Evolutionary conservation across 2,888 invertebrate species (phyloP).

Genomic region (Onthophagus sagittarius): DNA sequence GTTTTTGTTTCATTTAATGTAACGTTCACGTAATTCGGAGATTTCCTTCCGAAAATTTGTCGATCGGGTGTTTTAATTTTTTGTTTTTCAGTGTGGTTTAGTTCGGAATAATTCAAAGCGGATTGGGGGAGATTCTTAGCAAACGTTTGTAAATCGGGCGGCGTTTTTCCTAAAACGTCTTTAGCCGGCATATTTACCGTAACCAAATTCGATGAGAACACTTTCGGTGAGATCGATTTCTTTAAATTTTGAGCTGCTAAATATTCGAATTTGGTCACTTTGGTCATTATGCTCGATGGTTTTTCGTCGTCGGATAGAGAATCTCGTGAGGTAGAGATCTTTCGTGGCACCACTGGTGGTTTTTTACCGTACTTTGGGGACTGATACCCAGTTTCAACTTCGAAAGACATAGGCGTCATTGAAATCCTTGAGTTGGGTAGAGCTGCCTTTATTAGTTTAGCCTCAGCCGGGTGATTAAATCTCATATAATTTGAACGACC

Average conservation of each 20-base stretch:
- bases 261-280: slow-evolving; percentile 77
- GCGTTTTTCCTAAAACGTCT: slow-evolving; percentile 65
- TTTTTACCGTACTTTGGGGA: slow-evolving; percentile 54
- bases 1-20: slow-evolving; percentile 46
- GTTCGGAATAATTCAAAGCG: slow-evolving; percentile 49
- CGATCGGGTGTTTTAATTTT: slow-evolving; percentile 43
- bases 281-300: slow-evolving; percentile 63
- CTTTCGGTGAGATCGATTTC: slow-evolving; percentile 66
- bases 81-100: slow-evolving; percentile 43
- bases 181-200: slow-evolving; percentile 80
- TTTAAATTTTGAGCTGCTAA: slow-evolving; percentile 64
- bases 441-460: slow-evolving; percentile 80
- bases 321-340: slow-evolving; percentile 45
- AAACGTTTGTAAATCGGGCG: slow-evolving; percentile 59
- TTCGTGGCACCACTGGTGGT: slow-evolving; percentile 63
- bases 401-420: slow-evolving; percentile 73
- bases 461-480: slow-evolving; percentile 90
- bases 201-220: slow-evolving; percentile 72
- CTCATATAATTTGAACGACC: slow-evolving; percentile 89
- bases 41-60: slow-evolving; percentile 41
- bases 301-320: slow-evolving; percentile 55
- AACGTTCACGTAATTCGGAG: slow-evolving; percentile 45
- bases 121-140: slow-evolving; percentile 57
- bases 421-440: slow-evolving; percentile 73
- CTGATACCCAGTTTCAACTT: slow-evolving; percentile 40